Conservation (phyloP, 2,113 vertebrate species). For the Willisornis vidua region DNA sequence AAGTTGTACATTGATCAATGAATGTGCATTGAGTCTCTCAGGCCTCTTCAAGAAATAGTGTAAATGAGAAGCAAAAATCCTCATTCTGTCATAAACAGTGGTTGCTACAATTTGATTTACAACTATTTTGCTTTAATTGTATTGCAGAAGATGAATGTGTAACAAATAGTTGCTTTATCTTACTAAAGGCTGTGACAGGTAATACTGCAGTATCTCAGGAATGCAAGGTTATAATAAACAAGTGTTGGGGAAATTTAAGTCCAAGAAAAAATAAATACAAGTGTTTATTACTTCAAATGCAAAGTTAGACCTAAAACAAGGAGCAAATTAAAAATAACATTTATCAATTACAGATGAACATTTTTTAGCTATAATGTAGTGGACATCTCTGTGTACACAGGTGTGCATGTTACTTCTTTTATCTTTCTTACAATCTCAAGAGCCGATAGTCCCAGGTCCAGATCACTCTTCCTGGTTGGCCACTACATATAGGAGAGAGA, state of each 20-base stretch:
- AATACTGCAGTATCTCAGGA: conserved; percentile 2
- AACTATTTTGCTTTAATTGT: neutral
- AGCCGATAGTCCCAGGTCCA: neutral
- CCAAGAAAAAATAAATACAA: neutral
- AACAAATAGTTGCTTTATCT: neutral
- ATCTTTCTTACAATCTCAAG: neutral
- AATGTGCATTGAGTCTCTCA: neutral
- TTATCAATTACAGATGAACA: neutral
- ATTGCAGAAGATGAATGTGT: neutral
- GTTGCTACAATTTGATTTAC: neutral
- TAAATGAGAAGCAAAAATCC: neutral
- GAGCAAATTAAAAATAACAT: neutral
- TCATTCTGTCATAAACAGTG: neutral
- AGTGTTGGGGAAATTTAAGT: neutral
- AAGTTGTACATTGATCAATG: neutral
- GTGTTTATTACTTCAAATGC: neutral
- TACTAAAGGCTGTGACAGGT: neutral
- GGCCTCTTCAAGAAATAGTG: neutral
- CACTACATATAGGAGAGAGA: neutral
- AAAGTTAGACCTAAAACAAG: neutral
- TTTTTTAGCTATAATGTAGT: neutral
- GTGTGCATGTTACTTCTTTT: neutral
- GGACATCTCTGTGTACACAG: neutral
- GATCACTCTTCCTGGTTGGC: neutral
- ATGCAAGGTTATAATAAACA: neutral